Evolutionary conservation across 1,140 invertebrate genomes (phyloP).

Genomic region (Drosophila lacertosa): DNA sequence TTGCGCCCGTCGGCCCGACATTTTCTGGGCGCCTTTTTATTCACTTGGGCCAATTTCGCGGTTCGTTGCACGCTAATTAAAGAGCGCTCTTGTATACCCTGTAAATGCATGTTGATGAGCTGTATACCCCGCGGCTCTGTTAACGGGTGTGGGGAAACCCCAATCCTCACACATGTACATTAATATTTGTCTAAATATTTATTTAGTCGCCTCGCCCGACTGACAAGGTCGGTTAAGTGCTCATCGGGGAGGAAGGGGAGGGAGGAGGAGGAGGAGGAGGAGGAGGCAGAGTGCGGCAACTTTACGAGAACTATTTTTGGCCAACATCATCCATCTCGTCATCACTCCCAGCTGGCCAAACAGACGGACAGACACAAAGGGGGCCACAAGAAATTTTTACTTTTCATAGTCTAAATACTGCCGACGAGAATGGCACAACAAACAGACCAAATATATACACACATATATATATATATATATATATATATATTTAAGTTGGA

Average conservation of each 20-base stretch:
- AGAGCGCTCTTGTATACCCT: conserved; percentile 24
- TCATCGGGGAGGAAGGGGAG: neutral
- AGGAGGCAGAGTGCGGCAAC: conserved; percentile 4
- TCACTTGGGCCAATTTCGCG: conserved; percentile 51
- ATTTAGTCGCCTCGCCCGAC: conserved; percentile 57
- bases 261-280: conserved; percentile 1
- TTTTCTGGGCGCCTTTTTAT: conserved; percentile 31
- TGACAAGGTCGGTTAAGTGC: conserved; percentile 50
- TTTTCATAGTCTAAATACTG: conserved; percentile 41
- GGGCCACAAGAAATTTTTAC: conserved; percentile 14
- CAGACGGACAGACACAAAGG: neutral
- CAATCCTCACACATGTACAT: conserved; percentile 24
- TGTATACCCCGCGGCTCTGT: too few species aligned
- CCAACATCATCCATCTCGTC: conserved; percentile 43
- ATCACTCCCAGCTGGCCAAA: conserved; percentile 20
- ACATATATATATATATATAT: conserved; percentile 1
- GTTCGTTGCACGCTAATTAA: conserved; percentile 59
- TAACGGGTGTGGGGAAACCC: conserved; percentile 10
- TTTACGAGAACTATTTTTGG: conserved; percentile 55
- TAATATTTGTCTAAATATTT: conserved; percentile 74
- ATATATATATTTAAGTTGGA: too few species aligned
- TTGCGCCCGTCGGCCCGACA: conserved; percentile 78
- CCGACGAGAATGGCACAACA: conserved; percentile 20
- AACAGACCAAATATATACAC: neutral
- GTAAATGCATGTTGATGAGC: neutral